phyloP scores from a whole-genome alignment of 2,797 vertebrate genomes.

The Emys orbicularis region DNA sequence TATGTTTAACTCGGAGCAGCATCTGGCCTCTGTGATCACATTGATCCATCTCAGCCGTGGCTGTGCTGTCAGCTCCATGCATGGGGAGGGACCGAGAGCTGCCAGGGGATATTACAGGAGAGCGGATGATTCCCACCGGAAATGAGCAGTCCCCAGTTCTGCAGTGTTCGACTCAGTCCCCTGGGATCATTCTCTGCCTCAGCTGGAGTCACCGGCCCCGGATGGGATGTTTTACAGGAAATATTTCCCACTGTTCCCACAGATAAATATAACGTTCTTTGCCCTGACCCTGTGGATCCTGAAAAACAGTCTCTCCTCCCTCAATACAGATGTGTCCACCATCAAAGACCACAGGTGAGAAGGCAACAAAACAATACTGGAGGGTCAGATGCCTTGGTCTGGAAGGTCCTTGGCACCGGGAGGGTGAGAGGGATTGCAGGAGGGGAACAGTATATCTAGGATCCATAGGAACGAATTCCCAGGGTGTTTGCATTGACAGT shows the following conservation, averaged over 20 bases:
- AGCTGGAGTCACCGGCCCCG: no score
- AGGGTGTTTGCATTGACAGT: neutral
- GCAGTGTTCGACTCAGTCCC: no score
- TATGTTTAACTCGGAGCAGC: no score
- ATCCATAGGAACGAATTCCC: neutral
- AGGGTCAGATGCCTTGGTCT: neutral
- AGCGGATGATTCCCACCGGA: no score
- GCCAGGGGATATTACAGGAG: no score
- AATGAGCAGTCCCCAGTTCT: no score
- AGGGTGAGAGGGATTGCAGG: neutral
- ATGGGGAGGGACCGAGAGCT: no score
- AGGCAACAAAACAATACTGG: neutral
- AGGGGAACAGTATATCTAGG: neutral
- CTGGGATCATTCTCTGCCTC: no score
- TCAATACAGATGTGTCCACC: slow-evolving; percentile 82
- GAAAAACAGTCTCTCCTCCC: neutral
- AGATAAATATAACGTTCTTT: slow-evolving; percentile 79
- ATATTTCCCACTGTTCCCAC: neutral
- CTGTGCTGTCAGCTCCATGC: no score
- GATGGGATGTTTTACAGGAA: neutral
- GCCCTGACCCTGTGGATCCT: slow-evolving; percentile 78
- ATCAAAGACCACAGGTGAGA: slow-evolving; percentile 79
- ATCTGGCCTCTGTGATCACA: no score
- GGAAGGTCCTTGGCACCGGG: no score
- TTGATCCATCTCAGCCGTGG: no score